A percentile compares a stretch with the other conserved stretches of the same genome.
Evolutionary conservation across 2,888 invertebrate species (phyloP).

Genomic region (Eupithecia centaureata): DNA sequence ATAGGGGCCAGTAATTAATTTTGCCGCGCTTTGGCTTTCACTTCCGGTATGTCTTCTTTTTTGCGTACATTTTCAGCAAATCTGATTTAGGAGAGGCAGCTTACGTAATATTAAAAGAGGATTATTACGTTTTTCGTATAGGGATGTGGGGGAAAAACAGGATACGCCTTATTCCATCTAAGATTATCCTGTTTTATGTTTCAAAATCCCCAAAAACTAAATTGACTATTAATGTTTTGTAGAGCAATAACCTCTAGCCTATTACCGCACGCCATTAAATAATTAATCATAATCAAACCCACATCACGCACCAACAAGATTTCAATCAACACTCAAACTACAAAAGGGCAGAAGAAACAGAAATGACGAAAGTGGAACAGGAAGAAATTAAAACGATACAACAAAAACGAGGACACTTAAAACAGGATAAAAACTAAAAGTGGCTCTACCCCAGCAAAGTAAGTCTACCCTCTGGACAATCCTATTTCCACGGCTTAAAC

Average conservation of each 20-base stretch:
- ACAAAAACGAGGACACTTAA: neutral
- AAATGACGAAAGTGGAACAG: neutral
- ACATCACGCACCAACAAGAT: conserved; percentile 13
- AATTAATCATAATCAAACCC: conserved; percentile 10
- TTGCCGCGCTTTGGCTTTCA: conserved; percentile 63
- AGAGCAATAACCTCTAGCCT: conserved; percentile 2
- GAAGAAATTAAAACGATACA: neutral
- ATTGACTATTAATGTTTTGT: conserved; percentile 2
- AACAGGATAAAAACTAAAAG: conserved; percentile 19
- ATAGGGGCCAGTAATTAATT: conserved; percentile 79
- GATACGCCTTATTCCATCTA: neutral
- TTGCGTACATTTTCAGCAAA: conserved; percentile 3
- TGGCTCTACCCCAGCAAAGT: conserved; percentile 15
- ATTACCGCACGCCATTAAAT: conserved; percentile 9
- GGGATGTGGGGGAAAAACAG: neutral
- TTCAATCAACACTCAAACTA: conserved; percentile 7
- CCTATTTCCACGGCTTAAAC: conserved; percentile 10
- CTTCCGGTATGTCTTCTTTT: conserved; percentile 59
- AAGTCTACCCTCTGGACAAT: conserved; percentile 18
- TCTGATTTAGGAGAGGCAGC: neutral
- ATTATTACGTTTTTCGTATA: neutral
- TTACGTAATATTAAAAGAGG: neutral
- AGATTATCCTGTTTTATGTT: neutral
- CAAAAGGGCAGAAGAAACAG: neutral
- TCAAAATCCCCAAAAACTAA: neutral